Evolutionary conservation across 1,140 invertebrate genomes (phyloP).

Genomic region (Dufourea novaeangliae): DNA sequence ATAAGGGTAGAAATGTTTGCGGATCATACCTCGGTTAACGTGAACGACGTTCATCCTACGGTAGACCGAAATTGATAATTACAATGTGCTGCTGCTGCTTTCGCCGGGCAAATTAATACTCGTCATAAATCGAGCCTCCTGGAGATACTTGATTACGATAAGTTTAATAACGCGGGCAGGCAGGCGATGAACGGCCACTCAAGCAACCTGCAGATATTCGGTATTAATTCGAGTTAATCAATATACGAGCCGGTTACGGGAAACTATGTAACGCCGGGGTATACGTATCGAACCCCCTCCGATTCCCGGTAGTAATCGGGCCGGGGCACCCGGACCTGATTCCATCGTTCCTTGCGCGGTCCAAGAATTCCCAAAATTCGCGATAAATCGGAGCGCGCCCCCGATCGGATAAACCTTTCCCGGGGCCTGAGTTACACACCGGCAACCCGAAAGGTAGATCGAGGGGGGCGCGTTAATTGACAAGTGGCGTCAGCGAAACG

Average conservation of each 20-base stretch:
- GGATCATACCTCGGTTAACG: constrained; percentile 15
- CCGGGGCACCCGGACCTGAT: neutral
- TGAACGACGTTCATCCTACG: constrained; percentile 11
- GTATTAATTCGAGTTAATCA: neutral
- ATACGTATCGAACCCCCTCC: neutral
- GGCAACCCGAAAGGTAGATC: constrained; percentile 8
- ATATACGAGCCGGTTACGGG: neutral
- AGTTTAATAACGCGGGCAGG: constrained; percentile 13
- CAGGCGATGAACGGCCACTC: neutral
- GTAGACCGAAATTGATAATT: constrained; percentile 12
- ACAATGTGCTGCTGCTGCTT: neutral
- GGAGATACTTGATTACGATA: constrained; percentile 4
- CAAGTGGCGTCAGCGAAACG: constrained; percentile 68
- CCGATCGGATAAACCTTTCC: constrained; percentile 38
- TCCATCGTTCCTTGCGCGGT: neutral
- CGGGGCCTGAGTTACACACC: neutral
- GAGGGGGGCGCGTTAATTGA: constrained; percentile 68
- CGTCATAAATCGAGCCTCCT: neutral
- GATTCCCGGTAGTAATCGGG: neutral
- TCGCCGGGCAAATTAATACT: constrained; percentile 27
- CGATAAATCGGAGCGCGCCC: constrained; percentile 48
- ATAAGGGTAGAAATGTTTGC: constrained; percentile 29
- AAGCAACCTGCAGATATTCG: neutral
- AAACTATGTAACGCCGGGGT: neutral
- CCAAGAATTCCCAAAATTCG: constrained; percentile 11